Evolutionary conservation across 1,140 invertebrate genomes (phyloP), one percentile per base, ranked within the genome.

Genomic region (Drosophila persimilis): DNA sequence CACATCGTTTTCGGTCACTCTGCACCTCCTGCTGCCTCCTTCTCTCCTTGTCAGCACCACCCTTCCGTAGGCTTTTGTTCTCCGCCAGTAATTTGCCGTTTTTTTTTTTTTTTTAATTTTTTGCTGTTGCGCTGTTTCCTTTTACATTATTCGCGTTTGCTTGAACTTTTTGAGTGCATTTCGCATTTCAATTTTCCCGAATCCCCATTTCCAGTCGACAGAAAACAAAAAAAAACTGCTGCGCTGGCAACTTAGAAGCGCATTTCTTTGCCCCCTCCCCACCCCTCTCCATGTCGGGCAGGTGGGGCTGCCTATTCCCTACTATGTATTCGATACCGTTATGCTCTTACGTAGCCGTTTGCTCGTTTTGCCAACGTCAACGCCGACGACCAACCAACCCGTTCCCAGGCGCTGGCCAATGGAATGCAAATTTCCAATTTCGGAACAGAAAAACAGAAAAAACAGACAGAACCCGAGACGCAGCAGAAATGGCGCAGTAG

Each of bases 161-260:
- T 50, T 41, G 6, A 35, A 43, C 26, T 44, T 56, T 55, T 55
- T 44, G 7, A 17, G 15, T 66, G 20, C 39, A 51, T 20, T 56
- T 48, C 26, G 48, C 54, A 51, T 29, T 72, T 60, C 35, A 45
- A 24, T 60, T 69, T 70, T 70, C 24, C 8, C 53, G 20, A 69
- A 69, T 57, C 43, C 7, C 20, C 31, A 35, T 39, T 29, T 56
- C 44, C 26, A 22, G 20, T 22, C 24, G 22, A 56, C 41, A 39
- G 22, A 35, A 17, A 26, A 44, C n/a, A 11, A 13, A 52, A 9
- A 39, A 56, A 45, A 29, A 31, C 35, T 70, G 66, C 66, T 70
- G 65, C 31, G 69, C 50, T 73, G 52, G 67, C 70, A 73, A 73
- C 69, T 73, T 73, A 63, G 70, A 73, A 62, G 41, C 29, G 51